A percentile compares a stretch with the other conserved stretches of the same genome.
phyloP scores from a whole-genome alignment of 2,113 vertebrate genomes.

The Saguinus midas region DNA sequence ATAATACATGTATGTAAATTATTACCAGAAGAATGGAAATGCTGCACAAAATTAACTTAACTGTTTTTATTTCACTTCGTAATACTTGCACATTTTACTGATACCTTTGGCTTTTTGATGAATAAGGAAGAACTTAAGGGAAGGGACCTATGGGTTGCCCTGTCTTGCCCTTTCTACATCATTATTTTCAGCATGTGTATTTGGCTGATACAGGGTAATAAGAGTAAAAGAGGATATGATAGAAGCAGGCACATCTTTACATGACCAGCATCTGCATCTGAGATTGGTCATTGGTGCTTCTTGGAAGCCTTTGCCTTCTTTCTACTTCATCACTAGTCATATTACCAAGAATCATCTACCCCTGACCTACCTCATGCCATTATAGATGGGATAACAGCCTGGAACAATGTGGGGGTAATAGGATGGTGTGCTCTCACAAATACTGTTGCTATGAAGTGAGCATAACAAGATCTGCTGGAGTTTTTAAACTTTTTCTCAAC shows the following conservation, averaged over 20 bases:
- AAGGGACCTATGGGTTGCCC: neutral
- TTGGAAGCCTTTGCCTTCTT: neutral
- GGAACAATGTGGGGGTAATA: neutral
- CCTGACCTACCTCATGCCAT: neutral
- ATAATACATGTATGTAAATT: neutral
- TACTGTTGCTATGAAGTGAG: neutral
- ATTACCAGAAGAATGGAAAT: neutral
- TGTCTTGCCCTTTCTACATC: neutral
- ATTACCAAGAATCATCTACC: neutral
- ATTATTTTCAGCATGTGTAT: neutral
- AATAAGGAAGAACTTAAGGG: neutral
- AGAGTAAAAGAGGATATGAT: neutral
- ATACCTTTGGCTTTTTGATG: neutral
- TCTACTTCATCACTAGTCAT: neutral
- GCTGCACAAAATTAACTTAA: neutral
- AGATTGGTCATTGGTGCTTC: neutral
- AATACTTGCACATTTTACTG: neutral
- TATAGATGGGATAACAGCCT: neutral
- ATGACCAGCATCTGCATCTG: too few relatives aligned
- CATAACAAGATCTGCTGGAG: neutral
- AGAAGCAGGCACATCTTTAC: too few relatives aligned
- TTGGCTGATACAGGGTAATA: neutral
- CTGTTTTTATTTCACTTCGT: neutral
- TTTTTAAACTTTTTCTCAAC: neutral
- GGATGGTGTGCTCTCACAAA: neutral